Evolutionary conservation across 2,888 invertebrate genomes (phyloP).

Genomic region (Cheilosia soror): DNA sequence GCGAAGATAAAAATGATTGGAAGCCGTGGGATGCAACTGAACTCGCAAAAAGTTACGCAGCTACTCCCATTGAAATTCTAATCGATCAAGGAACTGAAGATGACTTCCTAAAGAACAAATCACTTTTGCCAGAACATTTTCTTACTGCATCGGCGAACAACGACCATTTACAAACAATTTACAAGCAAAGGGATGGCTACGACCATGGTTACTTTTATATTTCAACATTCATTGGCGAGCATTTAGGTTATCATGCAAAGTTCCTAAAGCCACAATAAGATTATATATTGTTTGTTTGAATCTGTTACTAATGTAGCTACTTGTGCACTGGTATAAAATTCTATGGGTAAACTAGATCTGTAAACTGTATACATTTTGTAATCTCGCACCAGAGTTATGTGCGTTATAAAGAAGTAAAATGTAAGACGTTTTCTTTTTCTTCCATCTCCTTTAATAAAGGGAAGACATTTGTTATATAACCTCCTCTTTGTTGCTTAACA

Average conservation of each 20-base stretch:
- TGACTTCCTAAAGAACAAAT: slow-evolving; percentile 89
- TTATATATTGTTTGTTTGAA: not conserved
- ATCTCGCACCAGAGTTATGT: no score
- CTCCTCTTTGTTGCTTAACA: no score
- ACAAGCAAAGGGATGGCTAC: slow-evolving; percentile 92
- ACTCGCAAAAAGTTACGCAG: slow-evolving; percentile 91
- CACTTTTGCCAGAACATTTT: slow-evolving; percentile 94
- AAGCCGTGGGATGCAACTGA: slow-evolving; percentile 94
- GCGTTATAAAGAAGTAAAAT: no score
- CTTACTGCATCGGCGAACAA: slow-evolving; percentile 84
- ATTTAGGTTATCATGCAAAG: slow-evolving; percentile 89
- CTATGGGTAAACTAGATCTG: not conserved
- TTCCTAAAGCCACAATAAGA: slow-evolving; percentile 85
- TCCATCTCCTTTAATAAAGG: no score
- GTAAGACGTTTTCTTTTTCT: no score
- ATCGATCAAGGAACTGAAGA: slow-evolving; percentile 95
- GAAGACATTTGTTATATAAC: no score
- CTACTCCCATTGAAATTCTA: slow-evolving; percentile 92
- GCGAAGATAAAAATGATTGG: slow-evolving; percentile 88
- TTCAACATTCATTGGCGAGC: slow-evolving; percentile 93
- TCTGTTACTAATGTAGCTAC: not conserved
- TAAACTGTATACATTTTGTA: no score
- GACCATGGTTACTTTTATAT: slow-evolving; percentile 98
- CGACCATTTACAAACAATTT: slow-evolving; percentile 88
- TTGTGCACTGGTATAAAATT: not conserved